A percentile compares a stretch with the other conserved stretches of the same genome.
These are phyloP conservation scores for Danio aesculapii DNA, from an alignment of 2,797 vertebrate species.

Conservation along the genomic window DNA sequence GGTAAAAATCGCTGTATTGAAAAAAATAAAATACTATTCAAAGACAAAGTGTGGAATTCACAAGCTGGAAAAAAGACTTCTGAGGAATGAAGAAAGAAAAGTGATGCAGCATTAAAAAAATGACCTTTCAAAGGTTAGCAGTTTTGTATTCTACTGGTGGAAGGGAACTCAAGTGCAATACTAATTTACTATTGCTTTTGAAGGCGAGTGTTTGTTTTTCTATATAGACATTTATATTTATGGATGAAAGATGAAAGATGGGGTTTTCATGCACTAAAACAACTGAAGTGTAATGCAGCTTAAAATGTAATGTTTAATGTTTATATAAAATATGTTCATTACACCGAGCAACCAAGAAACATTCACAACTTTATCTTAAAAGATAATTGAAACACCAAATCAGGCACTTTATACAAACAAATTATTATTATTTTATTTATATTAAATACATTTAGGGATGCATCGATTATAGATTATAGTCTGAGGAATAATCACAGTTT, in stretches of 20 bases:
- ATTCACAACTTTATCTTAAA: too few species aligned
- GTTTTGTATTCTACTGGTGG: not conserved
- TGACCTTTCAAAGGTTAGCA: conserved; percentile 13
- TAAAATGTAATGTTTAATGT: too few species aligned
- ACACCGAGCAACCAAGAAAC: too few species aligned
- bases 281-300: too few species aligned
- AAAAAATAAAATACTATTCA: not conserved
- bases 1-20: conserved; percentile 1
- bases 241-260: not conserved
- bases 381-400: too few species aligned
- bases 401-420: too few species aligned
- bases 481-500: too few species aligned
- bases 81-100: not conserved
- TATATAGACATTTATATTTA: not conserved
- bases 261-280: too few species aligned
- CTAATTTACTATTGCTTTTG: not conserved
- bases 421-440: too few species aligned
- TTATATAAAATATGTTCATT: too few species aligned
- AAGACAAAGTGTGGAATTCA: conserved; percentile 9
- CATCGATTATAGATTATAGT: too few species aligned
- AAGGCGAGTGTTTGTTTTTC: not conserved
- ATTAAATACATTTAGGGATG: too few species aligned
- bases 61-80: conserved; percentile 24
- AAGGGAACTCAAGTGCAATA: conserved; percentile 1
- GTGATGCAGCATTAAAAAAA: not conserved